phyloP scores from a whole-genome alignment of 2,113 vertebrate genomes.

The Haemorhous mexicanus region DNA sequence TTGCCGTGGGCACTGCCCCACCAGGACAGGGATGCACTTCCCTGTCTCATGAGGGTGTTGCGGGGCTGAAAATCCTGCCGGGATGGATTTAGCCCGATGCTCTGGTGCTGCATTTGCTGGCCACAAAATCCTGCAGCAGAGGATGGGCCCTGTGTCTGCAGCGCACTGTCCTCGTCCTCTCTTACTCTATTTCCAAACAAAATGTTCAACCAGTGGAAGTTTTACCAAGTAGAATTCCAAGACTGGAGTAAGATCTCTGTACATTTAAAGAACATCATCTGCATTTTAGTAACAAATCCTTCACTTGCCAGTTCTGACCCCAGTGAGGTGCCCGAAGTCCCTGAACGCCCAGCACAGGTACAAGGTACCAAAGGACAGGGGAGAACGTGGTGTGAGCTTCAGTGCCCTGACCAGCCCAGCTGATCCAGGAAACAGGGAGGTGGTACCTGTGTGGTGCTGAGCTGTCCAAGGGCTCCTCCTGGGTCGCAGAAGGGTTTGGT shows the following conservation, averaged over 20 bases:
- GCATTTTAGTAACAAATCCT: neutral
- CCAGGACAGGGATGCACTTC: neutral
- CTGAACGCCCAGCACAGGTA: neutral
- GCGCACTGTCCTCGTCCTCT: accelerated
- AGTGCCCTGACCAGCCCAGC: neutral
- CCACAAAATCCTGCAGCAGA: neutral
- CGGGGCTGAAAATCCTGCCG: neutral
- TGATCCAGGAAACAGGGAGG: neutral
- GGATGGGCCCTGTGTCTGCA: neutral
- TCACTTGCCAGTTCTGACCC: neutral
- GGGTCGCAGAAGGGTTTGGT: neutral
- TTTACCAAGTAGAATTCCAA: neutral
- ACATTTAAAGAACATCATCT: neutral
- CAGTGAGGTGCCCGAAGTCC: neutral
- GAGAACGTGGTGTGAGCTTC: neutral
- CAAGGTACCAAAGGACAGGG: neutral
- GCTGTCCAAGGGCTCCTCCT: neutral
- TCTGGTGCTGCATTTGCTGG: neutral
- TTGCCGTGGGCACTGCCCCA: accelerated
- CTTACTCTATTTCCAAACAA: neutral
- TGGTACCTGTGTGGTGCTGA: slow-evolving; percentile 21
- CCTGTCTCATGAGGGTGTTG: neutral
- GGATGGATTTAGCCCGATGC: neutral
- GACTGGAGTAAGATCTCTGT: neutral
- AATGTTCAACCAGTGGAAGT: neutral